phyloP scores from a whole-genome alignment of 2,888 invertebrate species.

The Antheraea yamamai region DNA sequence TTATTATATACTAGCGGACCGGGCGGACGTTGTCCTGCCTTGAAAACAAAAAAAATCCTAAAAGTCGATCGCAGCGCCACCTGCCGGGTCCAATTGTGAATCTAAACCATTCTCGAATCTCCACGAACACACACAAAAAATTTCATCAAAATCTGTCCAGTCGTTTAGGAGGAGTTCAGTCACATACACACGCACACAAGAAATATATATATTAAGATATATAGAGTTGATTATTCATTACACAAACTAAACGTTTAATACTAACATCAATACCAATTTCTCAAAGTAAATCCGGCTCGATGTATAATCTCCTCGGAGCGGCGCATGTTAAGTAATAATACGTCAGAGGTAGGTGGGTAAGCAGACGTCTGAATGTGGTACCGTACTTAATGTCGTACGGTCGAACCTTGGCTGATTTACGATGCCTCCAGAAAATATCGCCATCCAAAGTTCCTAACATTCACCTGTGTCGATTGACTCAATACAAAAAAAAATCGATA shows the following conservation, averaged over 20 bases:
- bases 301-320: background rate
- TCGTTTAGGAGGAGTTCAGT: no score
- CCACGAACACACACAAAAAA: no score
- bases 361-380: constrained; percentile 15
- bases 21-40: no score
- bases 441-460: constrained; percentile 27
- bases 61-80: no score
- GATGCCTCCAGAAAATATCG: constrained; percentile 44
- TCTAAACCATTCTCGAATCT: no score
- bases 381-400: constrained; percentile 43
- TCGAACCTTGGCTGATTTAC: constrained; percentile 47
- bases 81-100: no score
- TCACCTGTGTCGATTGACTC: constrained; percentile 20
- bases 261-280: constrained; percentile 11
- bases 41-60: no score
- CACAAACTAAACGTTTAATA: background rate
- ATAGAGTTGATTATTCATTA: background rate
- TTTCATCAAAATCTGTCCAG: no score
- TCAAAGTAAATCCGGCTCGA: constrained; percentile 8
- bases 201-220: no score
- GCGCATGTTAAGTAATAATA: constrained; percentile 21
- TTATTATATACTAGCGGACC: no score
- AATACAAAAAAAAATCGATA: background rate
- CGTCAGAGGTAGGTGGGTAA: constrained; percentile 8
- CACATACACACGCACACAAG: no score